Base-by-base conservation (phyloP, 2,113 vertebrate genomes). In the Lynx canadensis region DNA sequence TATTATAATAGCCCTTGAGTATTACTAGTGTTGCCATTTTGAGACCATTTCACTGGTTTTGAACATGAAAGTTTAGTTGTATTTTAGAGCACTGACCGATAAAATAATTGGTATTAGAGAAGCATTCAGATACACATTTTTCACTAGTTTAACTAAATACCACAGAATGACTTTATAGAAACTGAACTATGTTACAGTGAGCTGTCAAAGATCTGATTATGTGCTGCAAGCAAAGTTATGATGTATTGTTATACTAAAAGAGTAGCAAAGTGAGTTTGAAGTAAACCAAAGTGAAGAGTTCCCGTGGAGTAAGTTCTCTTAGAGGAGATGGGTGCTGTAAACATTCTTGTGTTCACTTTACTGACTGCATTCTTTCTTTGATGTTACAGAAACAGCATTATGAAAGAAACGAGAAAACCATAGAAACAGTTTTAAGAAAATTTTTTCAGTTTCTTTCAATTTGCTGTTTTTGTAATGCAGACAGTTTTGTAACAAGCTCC, bases 371-470 rank as follows among this genome's bases (percentile, higher is more conserved):
- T 94, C 68, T 73, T 97, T 91, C 50, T 78, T 95, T 69, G 85
- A 50, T 63, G 5, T 50, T 57, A 5, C 5, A 74, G 89, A 96
- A 96, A 80, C 36, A 97, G 78, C 85, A 82, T 82, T 65, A 45
- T 38, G 38, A 97, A 71, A 93, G 68, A 89, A 96, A 92, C 71
- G 85, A 97, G 0, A 29, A 29, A 97, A 89, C 36, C 95, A 29
- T 79, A 89, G 41, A 25, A 96, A 97, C 97, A 83, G 1, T 3
- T 60, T 97, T 97, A 15, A 74, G 87, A 94, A 93, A 97, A 41
- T 23, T 23, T 52, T 95, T 95, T 91, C 29, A 52, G 27, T 92
- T 97, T 92, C n/a, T 98, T 97, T 98, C 12, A 97, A 29, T 82
- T 29, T 96, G 84, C 68, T 96, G 78, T 80, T 73, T 94, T 33